These are phyloP conservation scores for Sphaerophoria rueppellii DNA, from an alignment of 2,888 invertebrate genomes.

Conservation along the genomic window DNA sequence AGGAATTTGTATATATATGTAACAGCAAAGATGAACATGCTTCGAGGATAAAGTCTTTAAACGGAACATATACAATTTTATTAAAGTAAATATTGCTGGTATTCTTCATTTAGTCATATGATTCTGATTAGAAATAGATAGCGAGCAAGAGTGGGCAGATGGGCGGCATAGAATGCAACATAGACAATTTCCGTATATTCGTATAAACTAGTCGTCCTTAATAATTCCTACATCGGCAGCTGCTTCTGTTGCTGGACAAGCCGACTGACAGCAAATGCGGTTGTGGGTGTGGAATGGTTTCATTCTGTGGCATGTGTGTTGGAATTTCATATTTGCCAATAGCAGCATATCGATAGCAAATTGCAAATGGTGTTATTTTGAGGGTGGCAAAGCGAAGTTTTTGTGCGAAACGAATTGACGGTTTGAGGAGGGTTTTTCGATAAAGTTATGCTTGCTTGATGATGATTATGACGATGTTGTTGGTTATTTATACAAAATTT, in stretches of 20 bases:
- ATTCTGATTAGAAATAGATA: conserved; percentile 53
- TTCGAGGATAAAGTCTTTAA: conserved; percentile 33
- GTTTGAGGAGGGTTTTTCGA: background rate
- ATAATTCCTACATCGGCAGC: conserved; percentile 22
- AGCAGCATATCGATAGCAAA: conserved; percentile 68
- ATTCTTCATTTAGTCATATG: conserved; percentile 57
- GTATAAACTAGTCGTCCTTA: conserved; percentile 22
- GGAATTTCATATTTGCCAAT: conserved; percentile 71
- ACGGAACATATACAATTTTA: conserved; percentile 53
- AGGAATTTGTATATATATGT: background rate
- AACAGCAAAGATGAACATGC: conserved; percentile 20
- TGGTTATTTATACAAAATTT: conserved; percentile 70
- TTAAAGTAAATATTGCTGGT: conserved; percentile 64
- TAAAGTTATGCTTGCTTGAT: conserved; percentile 26
- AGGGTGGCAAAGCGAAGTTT: background rate
- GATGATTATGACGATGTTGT: conserved; percentile 71
- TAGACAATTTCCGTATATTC: conserved; percentile 55
- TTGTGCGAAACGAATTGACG: background rate
- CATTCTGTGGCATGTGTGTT: conserved; percentile 58
- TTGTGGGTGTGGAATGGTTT: background rate
- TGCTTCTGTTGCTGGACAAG: background rate
- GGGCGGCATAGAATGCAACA: conserved; percentile 52
- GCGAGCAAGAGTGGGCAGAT: conserved; percentile 18
- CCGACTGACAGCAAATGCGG: background rate
- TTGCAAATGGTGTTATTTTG: conserved; percentile 66